Evolutionary conservation across 35 echinoderm and acorn worm genomes (phyloP).

Genomic region (Ophiothrix spiculata): DNA sequence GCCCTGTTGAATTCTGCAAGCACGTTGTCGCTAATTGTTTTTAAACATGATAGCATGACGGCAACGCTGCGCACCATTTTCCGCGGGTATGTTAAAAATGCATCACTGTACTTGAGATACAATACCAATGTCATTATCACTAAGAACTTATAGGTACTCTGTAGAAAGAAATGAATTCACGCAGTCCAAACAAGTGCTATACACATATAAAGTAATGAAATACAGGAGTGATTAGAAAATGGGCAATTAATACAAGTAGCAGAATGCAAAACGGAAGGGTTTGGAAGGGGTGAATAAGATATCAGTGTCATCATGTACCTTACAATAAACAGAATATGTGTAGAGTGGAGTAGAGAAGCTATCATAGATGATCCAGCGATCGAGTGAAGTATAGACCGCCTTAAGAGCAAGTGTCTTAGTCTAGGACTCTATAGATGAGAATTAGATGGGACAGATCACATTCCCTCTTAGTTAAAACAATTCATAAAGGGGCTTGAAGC

Average conservation of each 20-base stretch:
- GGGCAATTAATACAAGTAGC: slow-evolving; percentile 12
- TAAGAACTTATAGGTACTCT: not conserved
- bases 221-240: slow-evolving; percentile 7
- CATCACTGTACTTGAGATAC: not conserved
- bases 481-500: slow-evolving; percentile 7
- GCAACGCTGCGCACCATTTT: not conserved
- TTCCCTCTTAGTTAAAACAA: not conserved
- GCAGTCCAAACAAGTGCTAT: not conserved
- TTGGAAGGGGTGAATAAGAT: not conserved
- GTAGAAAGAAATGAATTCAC: slow-evolving; percentile 9
- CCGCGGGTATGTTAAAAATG: not conserved
- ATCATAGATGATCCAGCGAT: not conserved
- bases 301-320: not conserved
- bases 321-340: not conserved
- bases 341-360: not conserved
- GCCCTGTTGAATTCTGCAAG: not conserved
- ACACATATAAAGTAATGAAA: not conserved
- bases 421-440: not conserved
- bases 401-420: not conserved
- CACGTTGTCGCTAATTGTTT: slow-evolving; percentile 3
- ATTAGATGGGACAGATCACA: not conserved
- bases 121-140: not conserved
- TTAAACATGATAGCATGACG: slow-evolving; percentile 2
- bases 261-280: not conserved
- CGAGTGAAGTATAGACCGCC: slow-evolving; percentile 5